These are phyloP conservation scores for Tortricodes alternella DNA, from an alignment of 2,888 invertebrate species.

Conservation along the genomic window DNA sequence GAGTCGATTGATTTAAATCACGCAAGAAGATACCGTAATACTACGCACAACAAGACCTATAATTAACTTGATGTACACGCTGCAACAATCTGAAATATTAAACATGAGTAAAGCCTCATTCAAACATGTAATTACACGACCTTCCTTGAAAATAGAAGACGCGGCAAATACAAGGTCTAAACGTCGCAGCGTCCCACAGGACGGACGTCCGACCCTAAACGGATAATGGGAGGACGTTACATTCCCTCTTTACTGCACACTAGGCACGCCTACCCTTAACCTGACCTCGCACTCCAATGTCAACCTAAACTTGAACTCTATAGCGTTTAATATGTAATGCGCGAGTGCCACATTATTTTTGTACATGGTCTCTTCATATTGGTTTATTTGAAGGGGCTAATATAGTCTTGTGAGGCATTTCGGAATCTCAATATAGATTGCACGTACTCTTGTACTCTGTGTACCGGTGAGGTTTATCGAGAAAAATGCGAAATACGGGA, in stretches of 20 bases:
- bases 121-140: too few relatives aligned
- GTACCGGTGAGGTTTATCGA: too few relatives aligned
- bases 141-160: background rate
- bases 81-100: too few relatives aligned
- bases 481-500: too few relatives aligned
- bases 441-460: background rate
- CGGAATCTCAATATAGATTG: background rate
- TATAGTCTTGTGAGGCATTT: background rate
- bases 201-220: conserved; percentile 19
- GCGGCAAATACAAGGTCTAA: background rate
- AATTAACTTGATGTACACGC: too few relatives aligned
- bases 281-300: background rate
- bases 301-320: background rate
- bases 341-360: too few relatives aligned
- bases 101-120: too few relatives aligned
- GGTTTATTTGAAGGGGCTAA: background rate
- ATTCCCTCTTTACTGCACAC: conserved; percentile 13
- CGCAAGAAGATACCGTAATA: too few relatives aligned
- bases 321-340: background rate
- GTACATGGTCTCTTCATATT: background rate
- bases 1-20: too few relatives aligned
- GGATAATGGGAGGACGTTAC: conserved; percentile 17
- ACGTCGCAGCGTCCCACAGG: conserved; percentile 7
- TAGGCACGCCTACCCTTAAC: background rate
- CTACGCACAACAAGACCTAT: too few relatives aligned